Evolutionary conservation across 2,113 vertebrate species (phyloP), one percentile per base, ranked within the genome.

Genomic region (Oenanthe melanoleuca): DNA sequence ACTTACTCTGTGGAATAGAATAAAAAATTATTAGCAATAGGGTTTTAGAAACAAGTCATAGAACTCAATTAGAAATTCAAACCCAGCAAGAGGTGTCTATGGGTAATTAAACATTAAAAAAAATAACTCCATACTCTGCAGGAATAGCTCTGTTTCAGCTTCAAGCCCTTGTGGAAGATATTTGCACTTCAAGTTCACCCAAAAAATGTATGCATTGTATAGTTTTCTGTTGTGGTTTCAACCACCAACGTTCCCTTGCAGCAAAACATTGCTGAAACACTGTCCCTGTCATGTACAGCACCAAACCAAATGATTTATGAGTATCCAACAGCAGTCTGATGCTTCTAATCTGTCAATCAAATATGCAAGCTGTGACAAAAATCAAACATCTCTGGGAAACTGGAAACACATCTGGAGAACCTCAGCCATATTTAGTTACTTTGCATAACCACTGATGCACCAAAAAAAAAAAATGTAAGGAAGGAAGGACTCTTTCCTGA

Each of bases 281-380:
- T n/a, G 38, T 53, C 31, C 33, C 47, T 78, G 61, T 49, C 80
- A 60, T 2, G 2, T 44, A 40, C 26, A 63, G 38, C 64, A 79
- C 9, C 22, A 71, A 72, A 78, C 60, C 38, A 67, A 84, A 60
- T 55, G 29, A 89, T 79, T 91, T 91, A 87, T 56, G 69, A 87
- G 38, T 38, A 84, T 55, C 52, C 71, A 80, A 55, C 33, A 84
- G 42, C 1, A 1, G 66, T n/a, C 40, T 81, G 52, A 66, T 66
- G 47, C 34, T 91, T 86, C 34, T 71, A 67, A 81, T 87, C 64
- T 52, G 57, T 75, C 80, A 71, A 40, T 91, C 69, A 79, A 78
- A 74, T 52, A 28, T 63, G 21, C 74, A 77, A 92, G 33, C 69
- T 79, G 29, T 56, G 44, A 52, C 40, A 89, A 87, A 86, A 86